Percentiles rank a stretch among this genome's conserved stretches.
Conservation (phyloP, 2,113 vertebrate genomes). For the Rhinoptilus africanus region DNA sequence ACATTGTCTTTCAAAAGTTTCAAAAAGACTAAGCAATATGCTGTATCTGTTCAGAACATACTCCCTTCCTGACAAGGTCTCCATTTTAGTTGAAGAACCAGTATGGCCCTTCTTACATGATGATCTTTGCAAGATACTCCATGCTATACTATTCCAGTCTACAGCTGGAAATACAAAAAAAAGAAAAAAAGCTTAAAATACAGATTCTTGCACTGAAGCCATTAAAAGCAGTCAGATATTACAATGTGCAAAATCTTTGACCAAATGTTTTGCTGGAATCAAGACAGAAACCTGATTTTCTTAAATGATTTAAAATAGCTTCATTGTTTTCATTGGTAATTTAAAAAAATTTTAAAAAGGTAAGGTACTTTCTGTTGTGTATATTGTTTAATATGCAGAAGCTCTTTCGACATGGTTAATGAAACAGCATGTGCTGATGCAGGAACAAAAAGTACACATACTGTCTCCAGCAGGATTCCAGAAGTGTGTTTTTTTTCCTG, state of each 20-base stretch:
- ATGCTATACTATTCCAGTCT: not conserved
- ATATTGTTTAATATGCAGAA: not conserved
- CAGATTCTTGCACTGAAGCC: not conserved
- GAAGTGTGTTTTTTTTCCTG: not conserved
- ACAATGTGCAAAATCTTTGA: not conserved
- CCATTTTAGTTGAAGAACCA: not conserved
- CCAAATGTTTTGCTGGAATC: not conserved
- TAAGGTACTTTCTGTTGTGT: not conserved
- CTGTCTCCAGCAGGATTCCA: not conserved
- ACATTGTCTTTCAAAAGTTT: not conserved
- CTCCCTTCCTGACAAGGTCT: not conserved
- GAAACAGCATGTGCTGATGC: not conserved
- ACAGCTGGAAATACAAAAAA: not conserved
- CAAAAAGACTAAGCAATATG: not conserved
- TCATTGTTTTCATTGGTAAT: not conserved
- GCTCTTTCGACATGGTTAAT: not conserved
- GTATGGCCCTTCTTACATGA: not conserved
- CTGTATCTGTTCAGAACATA: not conserved
- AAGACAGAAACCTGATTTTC: not conserved
- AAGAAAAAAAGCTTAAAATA: not conserved
- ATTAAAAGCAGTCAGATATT: not conserved
- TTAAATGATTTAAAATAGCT: not conserved
- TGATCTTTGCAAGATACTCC: not conserved
- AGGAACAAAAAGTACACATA: not conserved
- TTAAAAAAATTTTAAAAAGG: not conserved